Conservation (phyloP, 2,113 vertebrate genomes). For the Ondatra zibethicus region DNA sequence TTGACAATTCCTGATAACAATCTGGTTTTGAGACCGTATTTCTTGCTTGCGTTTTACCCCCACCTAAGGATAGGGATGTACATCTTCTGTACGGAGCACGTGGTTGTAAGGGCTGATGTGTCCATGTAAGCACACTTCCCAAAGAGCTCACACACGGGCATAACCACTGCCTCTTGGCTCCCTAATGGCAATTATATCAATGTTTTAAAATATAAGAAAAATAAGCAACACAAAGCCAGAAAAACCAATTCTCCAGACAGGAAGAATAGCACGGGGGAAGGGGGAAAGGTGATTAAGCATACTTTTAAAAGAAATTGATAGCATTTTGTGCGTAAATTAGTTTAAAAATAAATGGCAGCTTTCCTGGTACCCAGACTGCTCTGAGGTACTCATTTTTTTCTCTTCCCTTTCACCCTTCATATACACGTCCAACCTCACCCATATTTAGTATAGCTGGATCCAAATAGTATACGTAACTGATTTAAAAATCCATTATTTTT, state of each 20-base stretch:
- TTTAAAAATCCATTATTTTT: slow-evolving; percentile 51
- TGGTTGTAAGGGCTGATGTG: not conserved
- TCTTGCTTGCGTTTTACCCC: slow-evolving; percentile 59
- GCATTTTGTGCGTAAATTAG: slow-evolving; percentile 61
- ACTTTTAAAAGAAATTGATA: slow-evolving; percentile 56
- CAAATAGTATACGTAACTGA: slow-evolving; percentile 3
- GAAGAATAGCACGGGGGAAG: not conserved
- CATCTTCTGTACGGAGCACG: not conserved
- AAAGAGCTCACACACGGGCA: not conserved
- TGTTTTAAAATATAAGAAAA: slow-evolving; percentile 63
- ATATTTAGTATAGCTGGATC: not conserved
- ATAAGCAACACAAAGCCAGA: slow-evolving; percentile 4
- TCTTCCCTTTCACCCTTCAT: slow-evolving; percentile 43
- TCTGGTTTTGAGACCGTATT: slow-evolving; percentile 63
- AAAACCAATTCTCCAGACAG: slow-evolving; percentile 40
- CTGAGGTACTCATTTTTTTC: slow-evolving; percentile 39
- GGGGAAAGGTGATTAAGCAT: slow-evolving; percentile 29
- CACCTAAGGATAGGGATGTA: not conserved
- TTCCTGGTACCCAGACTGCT: not conserved
- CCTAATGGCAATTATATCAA: slow-evolving; percentile 43
- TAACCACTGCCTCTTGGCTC: not conserved
- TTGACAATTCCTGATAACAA: slow-evolving; percentile 58
- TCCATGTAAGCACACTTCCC: not conserved
- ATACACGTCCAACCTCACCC: not conserved
- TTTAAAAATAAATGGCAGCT: slow-evolving; percentile 62